phyloP scores from a whole-genome alignment of 2,113 vertebrate genomes.

The Scomber japonicus region DNA sequence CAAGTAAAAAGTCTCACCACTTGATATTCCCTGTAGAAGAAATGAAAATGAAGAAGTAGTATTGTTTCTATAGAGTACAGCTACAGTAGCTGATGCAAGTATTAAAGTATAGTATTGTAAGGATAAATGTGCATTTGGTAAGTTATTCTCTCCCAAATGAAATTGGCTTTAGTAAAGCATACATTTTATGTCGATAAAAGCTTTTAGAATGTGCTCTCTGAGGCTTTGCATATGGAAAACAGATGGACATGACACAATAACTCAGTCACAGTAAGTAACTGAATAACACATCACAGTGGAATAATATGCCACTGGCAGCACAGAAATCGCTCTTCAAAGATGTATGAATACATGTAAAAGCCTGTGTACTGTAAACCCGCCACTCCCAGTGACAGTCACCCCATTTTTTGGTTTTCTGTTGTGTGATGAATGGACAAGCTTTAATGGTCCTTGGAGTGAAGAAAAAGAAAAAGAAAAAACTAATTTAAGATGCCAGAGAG shows the following conservation, averaged over 20 bases:
- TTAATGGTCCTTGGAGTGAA: slow-evolving; percentile 33
- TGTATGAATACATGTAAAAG: slow-evolving; percentile 45
- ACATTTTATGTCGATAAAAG: slow-evolving; percentile 48
- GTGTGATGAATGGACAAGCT: slow-evolving; percentile 52
- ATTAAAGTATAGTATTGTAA: neutral
- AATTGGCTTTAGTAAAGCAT: slow-evolving; percentile 11
- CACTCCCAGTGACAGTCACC: slow-evolving; percentile 13
- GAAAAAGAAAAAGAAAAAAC: neutral
- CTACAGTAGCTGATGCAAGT: neutral
- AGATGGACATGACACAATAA: slow-evolving; percentile 43
- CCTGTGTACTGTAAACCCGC: slow-evolving; percentile 24
- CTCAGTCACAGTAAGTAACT: slow-evolving; percentile 32
- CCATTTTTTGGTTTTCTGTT: slow-evolving; percentile 15
- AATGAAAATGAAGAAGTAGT: neutral
- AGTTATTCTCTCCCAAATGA: neutral
- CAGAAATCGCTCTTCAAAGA: slow-evolving; percentile 31
- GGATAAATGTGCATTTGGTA: slow-evolving; percentile 31
- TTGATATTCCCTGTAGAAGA: neutral
- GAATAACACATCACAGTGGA: slow-evolving; percentile 40
- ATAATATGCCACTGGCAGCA: slow-evolving; percentile 27
- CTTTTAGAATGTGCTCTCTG: slow-evolving; percentile 37
- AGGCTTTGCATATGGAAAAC: slow-evolving; percentile 34
- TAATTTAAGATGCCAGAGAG: slow-evolving; percentile 27
- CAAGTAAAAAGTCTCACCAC: neutral
- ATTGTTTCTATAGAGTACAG: neutral